Evolutionary conservation across 2,113 vertebrate genomes (phyloP).

Genomic region (Vulpes vulpes): DNA sequence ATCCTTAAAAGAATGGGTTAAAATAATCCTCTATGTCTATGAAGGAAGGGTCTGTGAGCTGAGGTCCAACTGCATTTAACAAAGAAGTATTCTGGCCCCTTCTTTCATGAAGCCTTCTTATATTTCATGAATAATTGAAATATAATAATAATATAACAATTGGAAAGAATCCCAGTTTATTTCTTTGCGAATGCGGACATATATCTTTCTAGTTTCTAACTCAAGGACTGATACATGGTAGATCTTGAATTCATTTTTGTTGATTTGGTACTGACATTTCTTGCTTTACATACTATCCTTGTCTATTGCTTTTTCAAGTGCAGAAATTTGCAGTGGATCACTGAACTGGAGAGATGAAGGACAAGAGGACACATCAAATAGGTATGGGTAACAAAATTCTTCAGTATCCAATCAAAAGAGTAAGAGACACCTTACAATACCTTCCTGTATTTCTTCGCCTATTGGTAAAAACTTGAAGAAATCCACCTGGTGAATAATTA

Average conservation of each 20-base stretch:
- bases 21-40: not conserved
- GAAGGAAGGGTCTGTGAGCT: not conserved
- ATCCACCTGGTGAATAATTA: no score
- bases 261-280: not conserved
- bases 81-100: not conserved
- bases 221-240: not conserved
- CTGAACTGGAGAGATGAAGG: not conserved
- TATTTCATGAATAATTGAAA: not conserved
- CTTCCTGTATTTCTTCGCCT: not conserved
- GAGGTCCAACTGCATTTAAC: not conserved
- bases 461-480: not conserved
- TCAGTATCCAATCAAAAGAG: not conserved
- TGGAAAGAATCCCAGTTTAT: not conserved
- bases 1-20: not conserved
- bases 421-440: not conserved
- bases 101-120: not conserved
- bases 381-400: not conserved
- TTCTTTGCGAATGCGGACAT: not conserved
- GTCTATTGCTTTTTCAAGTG: not conserved
- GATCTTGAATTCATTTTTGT: not conserved
- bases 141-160: no score
- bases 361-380: not conserved
- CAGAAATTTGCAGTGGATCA: not conserved
- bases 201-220: not conserved
- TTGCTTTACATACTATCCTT: not conserved